Evolutionary conservation across 1,140 invertebrate species (phyloP), one percentile per base, ranked within the genome.

Genomic region (Laodelphax striatellus): DNA sequence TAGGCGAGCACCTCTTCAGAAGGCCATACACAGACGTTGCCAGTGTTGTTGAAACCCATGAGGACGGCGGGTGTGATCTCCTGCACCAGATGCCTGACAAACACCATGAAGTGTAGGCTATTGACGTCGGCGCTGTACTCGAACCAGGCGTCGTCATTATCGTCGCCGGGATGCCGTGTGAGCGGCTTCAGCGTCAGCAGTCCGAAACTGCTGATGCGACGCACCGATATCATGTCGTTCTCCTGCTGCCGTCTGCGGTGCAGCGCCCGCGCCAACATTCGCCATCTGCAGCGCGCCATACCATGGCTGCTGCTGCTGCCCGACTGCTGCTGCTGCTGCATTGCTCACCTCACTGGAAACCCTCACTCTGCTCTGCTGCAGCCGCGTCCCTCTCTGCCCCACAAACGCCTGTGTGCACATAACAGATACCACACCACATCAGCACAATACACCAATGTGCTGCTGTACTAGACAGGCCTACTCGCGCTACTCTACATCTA

Each of bases 1-100:
- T 86, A 85, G 2, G 87, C 81, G 24, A 94, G 71, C 9, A 90
- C 85, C 73, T 92, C 90, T 73, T 93, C 90, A 5, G 90, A 90
- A 10, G 90, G 90, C 90, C 90, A 94, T 1, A 93, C 82, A 75
- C 89, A 91, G 3, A 93, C 82, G 73, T 92, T 93, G n/a, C 90
- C 90, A 1, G 90, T 94, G 66, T 92, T 92, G 71, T 94, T 92
- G 73, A 92, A 92, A 1, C 90, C 90, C 71, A 85, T 84, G 21
- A 93, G 73, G 66, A 86, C 83, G 65, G 77, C 80, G 4, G 84
- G 82, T 0, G 83, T 85, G 65, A 85, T 80, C 19, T 71, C 79
- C 19, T 80, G 77, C 60, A 77, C 77, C 56, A 83, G 71, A 57
- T 82, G 80, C 10, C 80, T 76, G 19, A 85, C 77, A 44, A 79